Evolutionary conservation across 2,888 invertebrate genomes (phyloP), one percentile per base, ranked within the genome.

Genomic region (Matsumyia berberina): DNA sequence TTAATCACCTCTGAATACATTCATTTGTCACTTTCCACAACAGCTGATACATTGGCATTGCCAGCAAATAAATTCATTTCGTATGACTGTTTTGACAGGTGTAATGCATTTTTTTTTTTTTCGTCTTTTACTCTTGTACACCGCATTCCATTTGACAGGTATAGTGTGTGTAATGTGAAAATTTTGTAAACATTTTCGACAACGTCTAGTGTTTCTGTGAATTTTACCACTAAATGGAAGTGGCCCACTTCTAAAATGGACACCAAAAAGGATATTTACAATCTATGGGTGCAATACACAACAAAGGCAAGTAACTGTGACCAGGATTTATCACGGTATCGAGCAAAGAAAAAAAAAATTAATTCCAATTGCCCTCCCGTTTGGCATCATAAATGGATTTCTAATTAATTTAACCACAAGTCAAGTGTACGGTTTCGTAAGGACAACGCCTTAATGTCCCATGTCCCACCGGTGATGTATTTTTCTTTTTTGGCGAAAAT

Each of bases 261-360:
- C 82, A 90, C 86, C 87, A 93, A 92, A 88, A 92, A 92, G 87
- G 93, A 93, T 88, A 93, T 93, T 86, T 93, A 93, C 88, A 92
- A 92, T 88, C 89, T 93, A 76, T 93, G 93, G 93, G 91, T 93
- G 87, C 93, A 93, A 88, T 93, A 93, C 88, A 93, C 93, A 86
- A 93, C 93, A 73, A 93, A 93, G 92, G 93, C 93, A 90, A 87
- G 67, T 79, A 17, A 4, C 11, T 5, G 5, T 1, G 2, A 2
- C 2, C n/a, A n/a, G 33, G 17, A 2, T 29, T 4, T 51, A 1
- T 15, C 1, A 11, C 24, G 9, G 29, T 33, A 9, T 2, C 9
- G 8, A 7, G 12, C 24, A 5, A 37, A 2, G 8, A 7, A 37
- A 51, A 9, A 9, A 19, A 31, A 24, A 12, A n/a, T n/a, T n/a